Evolutionary conservation across 2,888 invertebrate genomes (phyloP), one percentile per base, ranked within the genome.

Genomic region (Diarsia brunnea): DNA sequence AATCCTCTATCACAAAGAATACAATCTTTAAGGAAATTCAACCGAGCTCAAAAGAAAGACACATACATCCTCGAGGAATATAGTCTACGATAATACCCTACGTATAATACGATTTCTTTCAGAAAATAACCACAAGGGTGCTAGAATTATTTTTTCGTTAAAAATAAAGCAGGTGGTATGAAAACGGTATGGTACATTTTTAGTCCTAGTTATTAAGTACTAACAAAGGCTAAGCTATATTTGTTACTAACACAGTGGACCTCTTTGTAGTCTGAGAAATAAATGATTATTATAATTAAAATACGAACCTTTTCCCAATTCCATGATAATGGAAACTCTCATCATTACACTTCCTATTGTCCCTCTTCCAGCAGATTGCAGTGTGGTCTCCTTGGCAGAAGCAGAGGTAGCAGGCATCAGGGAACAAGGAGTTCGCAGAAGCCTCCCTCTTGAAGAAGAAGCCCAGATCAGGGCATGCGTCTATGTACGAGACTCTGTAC

Each of bases 321-420:
- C 82, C 80, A 66, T 87, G 87, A 27, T 89, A 89, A 24, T 86
- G 88, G 58, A 92, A 92, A 24, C 87, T 86, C 45, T 91, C 89
- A 0, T 67, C 82, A 24, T 93, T 90, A 75, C 95, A 95, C 8
- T 90, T 81, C 10, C 74, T 89, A 69, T 87, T 90, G 2, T 93
- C 90, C 53, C 94, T 85, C 47, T 72, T 86, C 94, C 94, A 94
- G 82, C 95, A 95, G 12, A 91, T 65, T 0, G 95, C 93, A 0
- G 87, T 89, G 5, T 88, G 84, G 8, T 92, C 88, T 3, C 83
- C 81, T 66, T 91, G 91, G 58, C 95, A 96, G 89, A 95, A 94
- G 88, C 96, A 96, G 1, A 95, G 90, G 71, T 87, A 88, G 83
- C 96, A 96, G 0, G 73, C 49, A 0, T 81, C 89, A 2, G 86